Percentiles rank a stretch among this genome's conserved stretches.
Evolutionary conservation across 1,140 invertebrate genomes (phyloP).

Genomic region (Teleogryllus occipitalis): DNA sequence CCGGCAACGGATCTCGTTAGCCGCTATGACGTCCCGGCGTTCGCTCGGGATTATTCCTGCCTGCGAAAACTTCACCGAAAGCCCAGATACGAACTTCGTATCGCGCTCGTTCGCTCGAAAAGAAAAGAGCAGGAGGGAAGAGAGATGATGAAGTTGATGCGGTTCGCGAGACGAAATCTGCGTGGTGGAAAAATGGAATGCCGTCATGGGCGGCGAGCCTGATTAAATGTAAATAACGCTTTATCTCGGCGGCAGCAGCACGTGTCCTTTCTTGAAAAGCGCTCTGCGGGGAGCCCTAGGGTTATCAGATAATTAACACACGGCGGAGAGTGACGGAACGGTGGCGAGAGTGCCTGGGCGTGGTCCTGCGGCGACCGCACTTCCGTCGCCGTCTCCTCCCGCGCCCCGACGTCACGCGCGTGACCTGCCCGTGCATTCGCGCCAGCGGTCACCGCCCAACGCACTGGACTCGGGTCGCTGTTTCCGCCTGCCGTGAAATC

Average conservation of each 20-base stretch:
- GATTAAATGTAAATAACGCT: constrained; percentile 2
- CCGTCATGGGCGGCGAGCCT: background rate
- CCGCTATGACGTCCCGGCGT: no score
- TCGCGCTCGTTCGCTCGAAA: no score
- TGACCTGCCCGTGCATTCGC: background rate
- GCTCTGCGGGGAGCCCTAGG: background rate
- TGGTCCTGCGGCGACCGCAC: background rate
- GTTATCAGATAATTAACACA: background rate
- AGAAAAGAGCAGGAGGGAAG: no score
- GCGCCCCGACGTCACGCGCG: background rate
- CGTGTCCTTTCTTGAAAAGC: background rate
- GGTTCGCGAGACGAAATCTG: background rate
- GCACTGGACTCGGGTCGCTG: no score
- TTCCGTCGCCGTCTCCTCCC: background rate
- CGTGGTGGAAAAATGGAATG: background rate
- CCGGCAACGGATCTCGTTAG: no score
- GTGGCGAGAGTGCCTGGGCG: background rate
- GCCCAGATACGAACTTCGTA: no score
- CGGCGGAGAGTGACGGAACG: background rate
- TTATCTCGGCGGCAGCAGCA: background rate
- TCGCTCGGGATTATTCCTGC: no score
- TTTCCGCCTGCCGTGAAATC: no score
- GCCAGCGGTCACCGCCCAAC: no score
- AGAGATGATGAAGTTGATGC: background rate
- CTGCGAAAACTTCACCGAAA: no score